Conservation (phyloP, 2,888 invertebrate genomes). For the Sycophila texana region DNA sequence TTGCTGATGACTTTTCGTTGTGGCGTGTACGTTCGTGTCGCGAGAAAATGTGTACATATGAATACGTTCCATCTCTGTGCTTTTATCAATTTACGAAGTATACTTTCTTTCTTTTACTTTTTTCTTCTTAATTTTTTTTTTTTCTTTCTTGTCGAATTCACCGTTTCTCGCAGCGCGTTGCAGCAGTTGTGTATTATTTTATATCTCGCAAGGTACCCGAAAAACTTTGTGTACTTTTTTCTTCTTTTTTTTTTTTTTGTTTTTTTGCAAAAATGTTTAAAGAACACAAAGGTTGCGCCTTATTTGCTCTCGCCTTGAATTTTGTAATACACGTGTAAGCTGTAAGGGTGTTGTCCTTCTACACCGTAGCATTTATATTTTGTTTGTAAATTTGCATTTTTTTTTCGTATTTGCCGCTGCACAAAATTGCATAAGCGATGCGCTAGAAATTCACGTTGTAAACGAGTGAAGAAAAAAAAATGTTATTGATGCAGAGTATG, state of each 20-base stretch:
- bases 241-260: slow-evolving; percentile 16
- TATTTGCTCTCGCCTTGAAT: slow-evolving; percentile 47
- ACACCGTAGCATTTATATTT: slow-evolving; percentile 48
- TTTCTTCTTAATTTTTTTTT: background rate
- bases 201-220: background rate
- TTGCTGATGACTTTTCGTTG: slow-evolving; percentile 39
- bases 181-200: slow-evolving; percentile 27
- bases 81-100: slow-evolving; percentile 28
- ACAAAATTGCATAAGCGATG: slow-evolving; percentile 51
- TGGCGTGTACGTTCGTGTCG: slow-evolving; percentile 37
- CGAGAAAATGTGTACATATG: slow-evolving; percentile 35
- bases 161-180: slow-evolving; percentile 3
- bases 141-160: no score
- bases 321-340: slow-evolving; percentile 43
- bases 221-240: slow-evolving; percentile 12
- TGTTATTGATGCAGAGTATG: slow-evolving; percentile 55
- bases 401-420: slow-evolving; percentile 46
- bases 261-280: background rate
- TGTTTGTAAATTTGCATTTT: slow-evolving; percentile 53
- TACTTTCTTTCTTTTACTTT: slow-evolving; percentile 20
- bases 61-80: slow-evolving; percentile 30
- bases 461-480: slow-evolving; percentile 37
- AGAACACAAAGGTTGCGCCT: slow-evolving; percentile 33
- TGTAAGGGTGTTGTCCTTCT: slow-evolving; percentile 38
- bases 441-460: slow-evolving; percentile 52